These are phyloP conservation scores for Zenarchopterus dispar DNA, from an alignment of 2,797 vertebrate genomes.

Conservation along the genomic window DNA sequence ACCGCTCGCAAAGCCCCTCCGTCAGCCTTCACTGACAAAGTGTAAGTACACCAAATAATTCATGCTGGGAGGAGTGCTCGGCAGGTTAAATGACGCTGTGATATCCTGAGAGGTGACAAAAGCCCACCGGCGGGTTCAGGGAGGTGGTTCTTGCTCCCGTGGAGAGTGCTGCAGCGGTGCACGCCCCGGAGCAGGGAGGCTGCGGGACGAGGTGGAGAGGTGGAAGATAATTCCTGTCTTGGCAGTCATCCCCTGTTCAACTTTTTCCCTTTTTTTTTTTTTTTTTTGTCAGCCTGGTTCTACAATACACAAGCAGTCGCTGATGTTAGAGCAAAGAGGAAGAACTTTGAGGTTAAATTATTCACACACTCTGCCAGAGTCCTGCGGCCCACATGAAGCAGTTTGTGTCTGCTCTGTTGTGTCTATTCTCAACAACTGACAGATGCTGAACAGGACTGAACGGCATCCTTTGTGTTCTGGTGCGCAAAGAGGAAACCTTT, in stretches of 20 bases:
- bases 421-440: conserved; percentile 24
- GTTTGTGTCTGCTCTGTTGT: conserved; percentile 25
- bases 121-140: conserved; percentile 38
- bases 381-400: conserved; percentile 29
- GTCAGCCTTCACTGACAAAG: conserved; percentile 88
- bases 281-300: conserved; percentile 25
- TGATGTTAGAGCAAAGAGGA: conserved; percentile 51
- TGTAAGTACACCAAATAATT: conserved; percentile 86
- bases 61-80: conserved; percentile 37
- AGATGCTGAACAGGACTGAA: conserved; percentile 16
- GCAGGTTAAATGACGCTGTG: conserved; percentile 60
- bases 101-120: conserved; percentile 39
- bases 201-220: conserved; percentile 50
- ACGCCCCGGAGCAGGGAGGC: conserved; percentile 41
- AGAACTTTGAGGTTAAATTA: conserved; percentile 64
- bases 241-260: conserved; percentile 59
- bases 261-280: conserved; percentile 24
- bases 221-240: conserved; percentile 64
- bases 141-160: conserved; percentile 33
- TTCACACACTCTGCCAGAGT: conserved; percentile 49
- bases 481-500: conserved; percentile 18
- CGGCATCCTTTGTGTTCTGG: conserved; percentile 1
- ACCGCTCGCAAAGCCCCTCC: conserved; percentile 87
- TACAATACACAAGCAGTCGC: conserved; percentile 34
- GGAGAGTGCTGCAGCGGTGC: conserved; percentile 22